A percentile compares a stretch with the other conserved stretches of the same genome.
Conservation (phyloP, 2,797 vertebrate species). For the Trachurus trachurus region DNA sequence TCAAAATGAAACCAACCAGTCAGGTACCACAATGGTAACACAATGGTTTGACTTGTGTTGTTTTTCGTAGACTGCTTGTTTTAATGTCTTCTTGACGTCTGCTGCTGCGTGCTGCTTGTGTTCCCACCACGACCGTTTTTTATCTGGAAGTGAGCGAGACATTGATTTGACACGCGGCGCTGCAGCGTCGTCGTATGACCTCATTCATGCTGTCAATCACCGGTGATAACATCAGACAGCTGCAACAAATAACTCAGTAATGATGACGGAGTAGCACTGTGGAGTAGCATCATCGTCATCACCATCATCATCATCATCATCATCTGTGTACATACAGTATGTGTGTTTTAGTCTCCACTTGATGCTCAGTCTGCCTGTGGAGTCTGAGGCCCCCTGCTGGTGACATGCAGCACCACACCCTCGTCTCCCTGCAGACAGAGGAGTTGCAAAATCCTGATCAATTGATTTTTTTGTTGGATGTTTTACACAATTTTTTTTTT, state of each 20-base stretch:
- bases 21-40: neutral
- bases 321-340: neutral
- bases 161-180: neutral
- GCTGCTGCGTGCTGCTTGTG: neutral
- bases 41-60: neutral
- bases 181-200: neutral
- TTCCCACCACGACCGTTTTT: neutral
- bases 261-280: neutral
- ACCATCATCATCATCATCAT: too few species aligned
- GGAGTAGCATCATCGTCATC: neutral
- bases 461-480: neutral
- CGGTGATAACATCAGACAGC: constrained; percentile 1
- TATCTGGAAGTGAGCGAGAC: neutral
- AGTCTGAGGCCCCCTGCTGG: constrained; percentile 67
- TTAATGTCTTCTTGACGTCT: too few species aligned
- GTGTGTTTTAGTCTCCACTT: neutral
- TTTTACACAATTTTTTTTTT: neutral
- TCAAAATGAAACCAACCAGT: too few species aligned
- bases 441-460: neutral
- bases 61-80: neutral
- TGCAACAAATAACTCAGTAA: constrained; percentile 1
- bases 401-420: constrained; percentile 11
- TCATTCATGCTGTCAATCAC: constrained; percentile 18
- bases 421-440: neutral
- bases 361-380: constrained; percentile 37